Conservation (phyloP, 2,113 vertebrate species). For the Regulus satrapa region DNA sequence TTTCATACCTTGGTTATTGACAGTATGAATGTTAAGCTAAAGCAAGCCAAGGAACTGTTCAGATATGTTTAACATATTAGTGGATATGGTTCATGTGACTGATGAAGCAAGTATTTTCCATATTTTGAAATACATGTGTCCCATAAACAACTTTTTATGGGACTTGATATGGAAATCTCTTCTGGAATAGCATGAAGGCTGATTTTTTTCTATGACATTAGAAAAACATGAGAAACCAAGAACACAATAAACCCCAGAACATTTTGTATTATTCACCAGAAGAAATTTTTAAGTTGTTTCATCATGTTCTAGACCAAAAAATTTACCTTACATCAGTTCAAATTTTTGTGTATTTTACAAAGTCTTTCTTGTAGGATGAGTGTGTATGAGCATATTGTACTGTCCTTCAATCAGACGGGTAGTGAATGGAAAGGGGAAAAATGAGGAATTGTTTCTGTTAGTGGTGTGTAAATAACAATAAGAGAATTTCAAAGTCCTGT, state of each 20-base stretch:
- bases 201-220: not conserved
- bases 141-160: not conserved
- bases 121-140: not conserved
- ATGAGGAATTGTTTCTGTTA: not conserved
- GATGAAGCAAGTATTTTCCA: not conserved
- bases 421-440: not conserved
- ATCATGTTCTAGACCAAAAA: not conserved
- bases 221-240: not conserved
- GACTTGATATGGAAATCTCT: not conserved
- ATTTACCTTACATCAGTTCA: not conserved
- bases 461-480: not conserved
- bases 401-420: not conserved
- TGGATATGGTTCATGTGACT: not conserved
- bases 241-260: not conserved
- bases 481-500: not conserved
- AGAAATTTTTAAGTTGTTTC: not conserved
- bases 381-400: not conserved
- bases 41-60: not conserved
- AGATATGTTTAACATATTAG: not conserved
- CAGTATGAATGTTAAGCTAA: not conserved
- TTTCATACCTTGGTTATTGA: not conserved
- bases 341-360: not conserved
- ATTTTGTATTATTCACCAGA: not conserved
- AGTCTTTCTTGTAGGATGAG: not conserved
- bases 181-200: not conserved